phyloP scores from a whole-genome alignment of 2,797 vertebrate species.

The Centropyge bicolor region DNA sequence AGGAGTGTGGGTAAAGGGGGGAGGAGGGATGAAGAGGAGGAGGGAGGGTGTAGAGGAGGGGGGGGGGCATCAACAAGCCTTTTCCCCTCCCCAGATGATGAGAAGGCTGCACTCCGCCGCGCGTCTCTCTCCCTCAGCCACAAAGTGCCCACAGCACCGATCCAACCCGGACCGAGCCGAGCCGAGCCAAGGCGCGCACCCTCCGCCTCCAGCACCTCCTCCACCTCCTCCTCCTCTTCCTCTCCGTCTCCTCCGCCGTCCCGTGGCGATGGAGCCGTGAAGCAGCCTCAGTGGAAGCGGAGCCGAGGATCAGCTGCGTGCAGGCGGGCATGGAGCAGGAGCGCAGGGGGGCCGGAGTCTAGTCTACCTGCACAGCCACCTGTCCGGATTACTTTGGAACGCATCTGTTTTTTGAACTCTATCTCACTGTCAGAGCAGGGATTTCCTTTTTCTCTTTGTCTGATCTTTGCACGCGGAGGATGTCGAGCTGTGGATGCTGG shows the following conservation, averaged over 20 bases:
- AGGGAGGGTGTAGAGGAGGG: not conserved
- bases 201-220: constrained; percentile 10
- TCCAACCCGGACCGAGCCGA: constrained; percentile 42
- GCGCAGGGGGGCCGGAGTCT: constrained; percentile 75
- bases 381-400: constrained; percentile 66
- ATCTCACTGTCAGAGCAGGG: not conserved
- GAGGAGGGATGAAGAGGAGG: constrained; percentile 38
- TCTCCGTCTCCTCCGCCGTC: constrained; percentile 41
- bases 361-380: constrained; percentile 57
- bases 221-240: constrained; percentile 22
- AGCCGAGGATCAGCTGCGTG: constrained; percentile 53
- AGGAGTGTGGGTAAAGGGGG: constrained; percentile 35
- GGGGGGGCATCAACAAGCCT: constrained; percentile 60
- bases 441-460: not conserved
- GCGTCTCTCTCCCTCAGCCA: constrained; percentile 65
- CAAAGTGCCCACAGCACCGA: constrained; percentile 63
- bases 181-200: constrained; percentile 40
- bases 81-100: constrained; percentile 60
- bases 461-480: constrained; percentile 60
- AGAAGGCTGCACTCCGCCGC: constrained; percentile 68
- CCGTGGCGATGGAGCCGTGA: constrained; percentile 78
- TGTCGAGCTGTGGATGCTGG: constrained; percentile 81
- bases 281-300: constrained; percentile 44
- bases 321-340: constrained; percentile 79
- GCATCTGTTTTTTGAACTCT: constrained; percentile 50